Percentiles rank a stretch among this genome's conserved stretches.
Conservation (phyloP, 2,797 vertebrate species). For the Chiloscyllium punctatum region DNA sequence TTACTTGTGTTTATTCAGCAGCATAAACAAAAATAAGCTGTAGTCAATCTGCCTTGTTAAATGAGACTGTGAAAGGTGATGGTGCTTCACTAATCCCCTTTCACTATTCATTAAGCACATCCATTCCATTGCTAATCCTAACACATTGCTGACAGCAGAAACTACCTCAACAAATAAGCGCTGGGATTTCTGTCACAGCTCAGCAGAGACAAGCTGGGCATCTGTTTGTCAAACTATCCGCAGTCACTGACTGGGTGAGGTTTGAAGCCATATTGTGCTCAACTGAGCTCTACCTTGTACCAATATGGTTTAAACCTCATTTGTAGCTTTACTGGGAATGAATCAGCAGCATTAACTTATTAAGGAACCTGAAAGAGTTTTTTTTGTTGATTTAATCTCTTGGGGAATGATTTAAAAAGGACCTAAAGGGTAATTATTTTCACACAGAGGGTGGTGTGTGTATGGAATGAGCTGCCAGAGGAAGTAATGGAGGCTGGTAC, state of each 20-base stretch:
- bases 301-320: background rate
- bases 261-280: background rate
- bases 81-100: constrained; percentile 56
- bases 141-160: constrained; percentile 54
- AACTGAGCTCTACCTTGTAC: background rate
- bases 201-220: constrained; percentile 32
- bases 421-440: too few relatives aligned
- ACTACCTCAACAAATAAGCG: constrained; percentile 31
- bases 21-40: constrained; percentile 63
- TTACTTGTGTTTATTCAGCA: constrained; percentile 56
- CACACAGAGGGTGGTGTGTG: too few relatives aligned
- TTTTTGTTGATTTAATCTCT: too few relatives aligned
- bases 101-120: constrained; percentile 61
- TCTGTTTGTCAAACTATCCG: constrained; percentile 29
- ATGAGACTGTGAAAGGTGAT: constrained; percentile 54
- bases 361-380: background rate
- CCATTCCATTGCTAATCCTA: constrained; percentile 58
- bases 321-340: background rate
- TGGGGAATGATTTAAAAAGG: too few relatives aligned
- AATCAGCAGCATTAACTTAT: background rate
- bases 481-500: too few relatives aligned
- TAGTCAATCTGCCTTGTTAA: constrained; percentile 51
- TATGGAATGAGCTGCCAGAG: too few relatives aligned
- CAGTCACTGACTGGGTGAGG: background rate
- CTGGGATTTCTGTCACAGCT: constrained; percentile 30